A percentile compares a stretch with the other conserved stretches of the same genome.
Evolutionary conservation across 2,797 vertebrate species (phyloP).

Genomic region (Alectoris magna): DNA sequence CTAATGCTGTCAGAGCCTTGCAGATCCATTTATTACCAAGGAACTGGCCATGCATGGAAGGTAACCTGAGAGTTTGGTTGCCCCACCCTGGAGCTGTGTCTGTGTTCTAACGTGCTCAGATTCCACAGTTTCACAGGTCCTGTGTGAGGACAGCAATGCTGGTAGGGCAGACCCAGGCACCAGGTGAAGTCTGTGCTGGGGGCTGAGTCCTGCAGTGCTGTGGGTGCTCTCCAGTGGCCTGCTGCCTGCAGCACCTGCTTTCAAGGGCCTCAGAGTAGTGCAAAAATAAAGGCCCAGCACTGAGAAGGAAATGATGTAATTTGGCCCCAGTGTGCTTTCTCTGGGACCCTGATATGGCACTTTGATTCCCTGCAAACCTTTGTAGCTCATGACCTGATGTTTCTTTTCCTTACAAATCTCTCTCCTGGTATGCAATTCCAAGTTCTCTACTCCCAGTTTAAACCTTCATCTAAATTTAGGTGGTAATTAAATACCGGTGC

Average conservation of each 20-base stretch:
- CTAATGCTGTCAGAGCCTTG: neutral
- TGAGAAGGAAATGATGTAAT: neutral
- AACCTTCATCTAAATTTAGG: neutral
- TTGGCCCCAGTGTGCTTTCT: neutral
- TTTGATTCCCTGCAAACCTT: neutral
- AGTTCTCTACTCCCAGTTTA: neutral
- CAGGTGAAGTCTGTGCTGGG: too few species aligned
- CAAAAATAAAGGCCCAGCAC: neutral
- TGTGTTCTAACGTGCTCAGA: neutral
- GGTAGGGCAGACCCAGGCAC: neutral
- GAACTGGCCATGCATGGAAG: neutral
- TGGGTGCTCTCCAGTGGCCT: neutral
- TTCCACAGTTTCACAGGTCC: neutral
- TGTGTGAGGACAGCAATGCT: neutral
- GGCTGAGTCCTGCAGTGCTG: neutral
- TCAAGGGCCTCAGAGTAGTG: neutral
- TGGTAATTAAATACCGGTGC: fast-evolving
- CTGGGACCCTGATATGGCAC: neutral
- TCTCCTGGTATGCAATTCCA: fast-evolving
- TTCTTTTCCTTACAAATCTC: neutral
- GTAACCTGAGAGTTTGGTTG: neutral
- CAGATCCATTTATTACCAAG: neutral
- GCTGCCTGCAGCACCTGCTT: neutral
- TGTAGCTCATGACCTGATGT: neutral
- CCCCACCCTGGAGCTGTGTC: neutral